Evolutionary conservation across 2,888 invertebrate genomes (phyloP).

Genomic region (Oscheius onirici): DNA sequence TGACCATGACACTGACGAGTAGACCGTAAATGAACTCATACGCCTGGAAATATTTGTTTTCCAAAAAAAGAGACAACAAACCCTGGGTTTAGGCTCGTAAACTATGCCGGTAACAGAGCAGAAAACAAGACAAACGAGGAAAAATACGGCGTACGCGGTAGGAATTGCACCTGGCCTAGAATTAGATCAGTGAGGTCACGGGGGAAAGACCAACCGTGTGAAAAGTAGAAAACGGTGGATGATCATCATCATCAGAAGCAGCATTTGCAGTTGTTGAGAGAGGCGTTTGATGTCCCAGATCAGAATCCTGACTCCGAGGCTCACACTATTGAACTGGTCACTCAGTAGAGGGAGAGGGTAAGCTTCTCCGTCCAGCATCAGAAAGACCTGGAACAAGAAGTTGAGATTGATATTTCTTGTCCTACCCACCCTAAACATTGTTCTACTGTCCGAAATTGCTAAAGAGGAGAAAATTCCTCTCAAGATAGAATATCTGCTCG

Average conservation of each 20-base stretch:
- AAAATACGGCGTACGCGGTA: slow-evolving; percentile 21
- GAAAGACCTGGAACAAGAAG: neutral
- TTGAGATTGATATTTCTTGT: neutral
- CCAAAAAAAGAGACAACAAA: no score
- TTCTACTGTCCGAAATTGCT: no score
- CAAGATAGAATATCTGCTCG: no score
- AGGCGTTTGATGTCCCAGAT: slow-evolving; percentile 7
- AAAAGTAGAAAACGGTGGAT: slow-evolving; percentile 29
- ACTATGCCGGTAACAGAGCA: slow-evolving; percentile 16
- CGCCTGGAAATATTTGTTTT: slow-evolving; percentile 13
- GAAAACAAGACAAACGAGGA: slow-evolving; percentile 14
- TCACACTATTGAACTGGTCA: neutral
- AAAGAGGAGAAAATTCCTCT: no score
- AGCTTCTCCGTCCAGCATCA: neutral
- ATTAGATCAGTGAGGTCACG: neutral
- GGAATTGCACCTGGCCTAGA: slow-evolving; percentile 27
- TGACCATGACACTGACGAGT: slow-evolving; percentile 7
- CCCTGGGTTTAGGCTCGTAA: neutral
- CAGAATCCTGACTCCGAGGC: neutral
- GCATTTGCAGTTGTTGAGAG: slow-evolving; percentile 28
- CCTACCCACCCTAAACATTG: neutral
- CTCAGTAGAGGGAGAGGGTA: neutral
- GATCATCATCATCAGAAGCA: slow-evolving; percentile 25
- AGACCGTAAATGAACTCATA: slow-evolving; percentile 4
- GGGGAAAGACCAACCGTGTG: slow-evolving; percentile 3